Base-by-base conservation (phyloP, 1,140 invertebrate genomes). In the Portunus trituberculatus region DNA sequence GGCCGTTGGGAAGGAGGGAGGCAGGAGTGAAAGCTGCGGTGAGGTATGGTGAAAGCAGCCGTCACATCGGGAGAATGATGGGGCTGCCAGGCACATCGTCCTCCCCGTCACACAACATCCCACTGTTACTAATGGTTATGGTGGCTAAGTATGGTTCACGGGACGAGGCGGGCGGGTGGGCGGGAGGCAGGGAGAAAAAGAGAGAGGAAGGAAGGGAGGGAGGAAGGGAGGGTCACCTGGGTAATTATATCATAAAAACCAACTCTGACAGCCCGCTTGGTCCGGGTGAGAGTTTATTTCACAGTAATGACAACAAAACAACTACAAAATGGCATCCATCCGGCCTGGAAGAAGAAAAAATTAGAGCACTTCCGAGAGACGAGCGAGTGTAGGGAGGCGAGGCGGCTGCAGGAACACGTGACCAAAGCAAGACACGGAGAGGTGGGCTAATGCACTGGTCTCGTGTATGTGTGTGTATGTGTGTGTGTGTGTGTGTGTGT, bases 231-330 rank as follows among this genome's bases (percentile, higher is more conserved):
- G 67, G 20, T 76, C 20, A 76, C 67, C 67, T n/a, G 67, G 67
- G 67, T 76, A 76, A 76, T 76, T 76, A 76, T 76, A 76, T 76
- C 67, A 76, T 76, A 76, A 76, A 76, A 76, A 76, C 67, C 67
- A n/a, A 7, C 20, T 76, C 67, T 76, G 67, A 76, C 67, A 76
- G 67, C 67, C 20, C 25, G 67, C 67, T 76, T 76, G 25, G 67
- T 76, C 67, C n/a, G 67, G 67, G 67, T 76, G 67, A 76, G 67
- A 76, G 67, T 76, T 76, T 76, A 76, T 76, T 76, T 76, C 67
- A 76, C 67, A 76, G 67, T 76, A 76, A 76, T n/a, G 67, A 76
- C 25, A 59, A 59, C 52, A 76, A 76, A 76, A 76, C 67, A 76
- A n/a, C 20, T 76, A n/a, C 16, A n/a, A 76, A 76, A 76, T n/a